Base-by-base conservation (phyloP, 2,113 vertebrate species). In the Semnornis frantzii region DNA sequence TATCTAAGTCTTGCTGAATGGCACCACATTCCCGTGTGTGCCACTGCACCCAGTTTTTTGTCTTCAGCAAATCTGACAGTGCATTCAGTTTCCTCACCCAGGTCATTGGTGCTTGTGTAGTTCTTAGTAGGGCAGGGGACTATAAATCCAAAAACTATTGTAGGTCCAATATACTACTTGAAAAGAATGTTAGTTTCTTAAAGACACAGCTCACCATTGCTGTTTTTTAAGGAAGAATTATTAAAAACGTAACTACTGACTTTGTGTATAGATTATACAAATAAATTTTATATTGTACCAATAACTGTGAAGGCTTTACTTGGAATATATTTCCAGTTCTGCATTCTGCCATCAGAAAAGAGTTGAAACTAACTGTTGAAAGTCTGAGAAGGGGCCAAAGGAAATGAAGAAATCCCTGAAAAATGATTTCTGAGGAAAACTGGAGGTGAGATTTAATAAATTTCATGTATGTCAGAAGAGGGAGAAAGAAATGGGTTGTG, bases 41-140 rank as follows among this genome's bases (percentile, higher is more conserved):
- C 15, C 15, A 44, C 44, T 44, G 15, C 44, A 44, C 44, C 44
- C 15, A 44, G 6, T 44, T 44, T 44, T 15, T 15, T 44, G 44
- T 17, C 44, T 16, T 44, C 44, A 15, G 44, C 44, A 46, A 46
- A 46, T 5, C 44, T 46, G 44, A 42, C 42, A 42, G 39, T 42
- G 42, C 42, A 42, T 42, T 42, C 42, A 15, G 14, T 15, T 42
- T 7, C 44, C 44, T 46, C 44, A 46, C 16, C 17, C 16, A 17
- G 16, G 44, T 46, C 44, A 46, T 18, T 17, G 16, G 8, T 46
- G 48, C 4, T 37, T 71, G 33, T 44, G 8, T 8, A 19, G 16
- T 25, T 50, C n/a, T 1, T 24, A 73, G n/a, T 70, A 21, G 25
- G 42, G 37, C 5, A 62, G 9, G 6, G 2, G 1, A 3, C 8